phyloP scores from a whole-genome alignment of 1,140 invertebrate genomes.

The Panulirus ornatus region DNA sequence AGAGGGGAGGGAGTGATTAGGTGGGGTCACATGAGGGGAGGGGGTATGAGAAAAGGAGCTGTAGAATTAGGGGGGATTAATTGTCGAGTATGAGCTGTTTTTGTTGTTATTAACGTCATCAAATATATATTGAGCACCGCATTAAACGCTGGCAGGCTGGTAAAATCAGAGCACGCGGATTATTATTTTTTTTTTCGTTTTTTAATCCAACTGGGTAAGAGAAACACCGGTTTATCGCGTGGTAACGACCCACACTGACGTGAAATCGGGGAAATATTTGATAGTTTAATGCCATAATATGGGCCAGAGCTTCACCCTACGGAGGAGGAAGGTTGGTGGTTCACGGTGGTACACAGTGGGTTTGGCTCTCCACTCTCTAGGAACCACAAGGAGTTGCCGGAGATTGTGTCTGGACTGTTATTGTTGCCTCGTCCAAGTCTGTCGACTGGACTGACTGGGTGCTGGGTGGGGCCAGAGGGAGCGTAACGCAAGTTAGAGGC shows the following conservation, averaged over 20 bases:
- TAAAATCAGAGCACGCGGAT: neutral
- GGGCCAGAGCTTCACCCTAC: slow-evolving; percentile 19
- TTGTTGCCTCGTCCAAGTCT: too few species aligned
- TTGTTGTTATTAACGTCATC: neutral
- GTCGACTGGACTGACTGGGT: too few species aligned
- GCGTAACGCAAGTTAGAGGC: neutral
- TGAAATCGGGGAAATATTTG: slow-evolving; percentile 41
- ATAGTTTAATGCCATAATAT: slow-evolving; percentile 57
- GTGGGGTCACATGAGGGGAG: neutral
- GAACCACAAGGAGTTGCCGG: too few species aligned
- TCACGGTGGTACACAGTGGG: too few species aligned
- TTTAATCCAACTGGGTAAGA: neutral
- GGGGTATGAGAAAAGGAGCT: neutral
- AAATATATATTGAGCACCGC: neutral
- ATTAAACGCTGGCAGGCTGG: neutral
- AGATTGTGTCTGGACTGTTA: too few species aligned
- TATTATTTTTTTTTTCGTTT: neutral
- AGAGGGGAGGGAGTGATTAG: neutral
- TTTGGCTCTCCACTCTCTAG: too few species aligned
- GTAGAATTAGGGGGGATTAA: neutral
- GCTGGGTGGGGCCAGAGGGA: neutral
- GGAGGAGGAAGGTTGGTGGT: neutral
- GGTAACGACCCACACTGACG: slow-evolving; percentile 24
- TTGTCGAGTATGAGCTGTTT: neutral
- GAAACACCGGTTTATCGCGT: slow-evolving; percentile 30